Evolutionary conservation across 2,113 vertebrate genomes (phyloP).

Genomic region (Pelvicachromis taeniatus): DNA sequence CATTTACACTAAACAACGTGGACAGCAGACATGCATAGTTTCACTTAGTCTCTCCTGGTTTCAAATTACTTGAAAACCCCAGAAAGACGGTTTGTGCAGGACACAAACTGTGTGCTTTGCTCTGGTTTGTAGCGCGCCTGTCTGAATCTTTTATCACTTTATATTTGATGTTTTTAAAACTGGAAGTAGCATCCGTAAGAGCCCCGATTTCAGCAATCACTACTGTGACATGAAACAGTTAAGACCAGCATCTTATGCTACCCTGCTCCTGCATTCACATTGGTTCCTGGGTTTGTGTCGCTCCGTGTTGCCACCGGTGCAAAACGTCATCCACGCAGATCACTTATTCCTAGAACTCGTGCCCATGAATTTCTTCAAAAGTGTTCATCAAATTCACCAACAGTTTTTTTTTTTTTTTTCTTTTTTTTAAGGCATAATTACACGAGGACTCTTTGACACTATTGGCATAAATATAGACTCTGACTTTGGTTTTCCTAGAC

Average conservation of each 20-base stretch:
- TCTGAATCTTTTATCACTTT: neutral
- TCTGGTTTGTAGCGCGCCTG: neutral
- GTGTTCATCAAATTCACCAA: neutral
- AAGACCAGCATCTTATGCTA: neutral
- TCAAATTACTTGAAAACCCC: neutral
- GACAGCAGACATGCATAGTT: neutral
- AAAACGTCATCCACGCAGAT: neutral
- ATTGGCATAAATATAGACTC: neutral
- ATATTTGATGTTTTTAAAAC: neutral
- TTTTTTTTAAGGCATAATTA: neutral
- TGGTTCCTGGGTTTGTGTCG: neutral
- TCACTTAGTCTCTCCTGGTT: neutral
- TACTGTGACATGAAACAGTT: neutral
- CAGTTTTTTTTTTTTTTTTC: neutral
- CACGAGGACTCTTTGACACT: neutral
- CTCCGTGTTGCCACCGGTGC: neutral
- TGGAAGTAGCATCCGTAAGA: neutral
- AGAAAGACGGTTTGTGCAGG: neutral
- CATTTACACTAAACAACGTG: slow-evolving; percentile 62
- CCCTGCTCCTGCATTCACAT: neutral
- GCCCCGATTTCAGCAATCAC: neutral
- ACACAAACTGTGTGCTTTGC: neutral
- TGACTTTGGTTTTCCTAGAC: slow-evolving; percentile 15
- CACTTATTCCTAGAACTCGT: slow-evolving; percentile 27
- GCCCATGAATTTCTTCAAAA: neutral